Base-by-base conservation (phyloP, 2,113 vertebrate species). In the Daphoenositta chrysoptera region DNA sequence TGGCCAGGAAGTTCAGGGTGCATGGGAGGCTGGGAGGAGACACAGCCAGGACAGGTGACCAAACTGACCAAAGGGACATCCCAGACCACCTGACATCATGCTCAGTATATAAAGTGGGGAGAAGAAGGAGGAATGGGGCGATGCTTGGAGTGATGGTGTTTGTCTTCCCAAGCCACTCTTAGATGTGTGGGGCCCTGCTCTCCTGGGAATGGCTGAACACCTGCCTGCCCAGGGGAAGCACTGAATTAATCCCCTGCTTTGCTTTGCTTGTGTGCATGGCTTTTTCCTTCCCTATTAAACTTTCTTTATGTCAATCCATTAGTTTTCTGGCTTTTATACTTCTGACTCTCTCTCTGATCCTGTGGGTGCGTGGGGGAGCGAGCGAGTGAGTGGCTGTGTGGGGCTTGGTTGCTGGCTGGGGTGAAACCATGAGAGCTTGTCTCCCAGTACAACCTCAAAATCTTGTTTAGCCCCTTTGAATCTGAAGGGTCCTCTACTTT, bases 391-490 rank as follows among this genome's bases (percentile, higher is more conserved):
- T 27, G 27, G 22, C 22, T 42, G 6, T 21, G 26, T 64, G 42
- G 33, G 51, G 10, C 37, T 73, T 24, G 19, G 5, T 30, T 66
- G 28, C 28, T 66, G 53, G 13, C 28, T 75, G 28, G 23, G 33
- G 39, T 53, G 24, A 60, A 72, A 66, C 10, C 44, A 51, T 20
- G 33, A 30, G n/a, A 68, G 13, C 9, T 22, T 40, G 11, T 53
- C 33, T 86, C 21, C 9, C 33, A 86, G 56, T 22, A 26, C 30
- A 61, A 72, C 11, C 33, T 80, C 27, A 73, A 92, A 77, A 53
- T 79, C 30, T 83, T 86, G 47, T 65, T 90, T 73, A 58, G 30
- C 13, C 63, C 13, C 39, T 89, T 86, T 73, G 71, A 94, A 58
- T 65, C 56, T 28, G 33, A 92, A 90, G 19, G 5, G 17, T 17